Conservation (phyloP, 2,113 vertebrate genomes). For the Albula goreensis region DNA sequence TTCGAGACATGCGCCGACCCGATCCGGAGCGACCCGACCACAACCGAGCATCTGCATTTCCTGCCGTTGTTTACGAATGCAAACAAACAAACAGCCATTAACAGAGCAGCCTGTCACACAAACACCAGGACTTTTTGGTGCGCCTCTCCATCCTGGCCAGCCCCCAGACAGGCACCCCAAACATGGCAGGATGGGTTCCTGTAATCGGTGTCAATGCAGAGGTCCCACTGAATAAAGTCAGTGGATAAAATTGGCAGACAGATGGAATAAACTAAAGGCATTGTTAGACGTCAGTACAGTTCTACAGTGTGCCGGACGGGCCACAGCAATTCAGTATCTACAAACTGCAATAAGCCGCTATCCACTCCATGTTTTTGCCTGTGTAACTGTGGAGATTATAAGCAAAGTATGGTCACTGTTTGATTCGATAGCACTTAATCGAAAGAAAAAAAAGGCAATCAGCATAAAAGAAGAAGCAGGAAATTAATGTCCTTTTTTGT, state of each 20-base stretch:
- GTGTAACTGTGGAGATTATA: neutral
- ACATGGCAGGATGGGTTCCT: neutral
- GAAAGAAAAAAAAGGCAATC: neutral
- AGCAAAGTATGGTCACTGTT: neutral
- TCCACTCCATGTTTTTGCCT: neutral
- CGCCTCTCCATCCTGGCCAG: neutral
- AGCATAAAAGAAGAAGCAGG: neutral
- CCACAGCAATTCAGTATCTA: no score
- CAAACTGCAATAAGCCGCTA: neutral
- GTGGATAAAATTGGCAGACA: neutral
- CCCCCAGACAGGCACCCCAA: neutral
- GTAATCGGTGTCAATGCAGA: neutral
- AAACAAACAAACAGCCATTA: neutral
- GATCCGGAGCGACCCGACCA: neutral
- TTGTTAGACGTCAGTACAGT: neutral
- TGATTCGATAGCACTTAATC: neutral
- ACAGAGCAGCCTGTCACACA: neutral
- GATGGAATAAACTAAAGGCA: neutral
- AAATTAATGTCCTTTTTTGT: conserved; percentile 6
- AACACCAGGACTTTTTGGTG: neutral
- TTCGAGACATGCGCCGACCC: neutral
- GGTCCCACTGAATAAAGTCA: neutral
- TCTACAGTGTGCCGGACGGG: no score
- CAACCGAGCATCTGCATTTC: neutral
- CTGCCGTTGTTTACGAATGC: neutral